Base-by-base conservation (phyloP, 2,113 vertebrate genomes). In the Forbesichthys papilliferus region DNA sequence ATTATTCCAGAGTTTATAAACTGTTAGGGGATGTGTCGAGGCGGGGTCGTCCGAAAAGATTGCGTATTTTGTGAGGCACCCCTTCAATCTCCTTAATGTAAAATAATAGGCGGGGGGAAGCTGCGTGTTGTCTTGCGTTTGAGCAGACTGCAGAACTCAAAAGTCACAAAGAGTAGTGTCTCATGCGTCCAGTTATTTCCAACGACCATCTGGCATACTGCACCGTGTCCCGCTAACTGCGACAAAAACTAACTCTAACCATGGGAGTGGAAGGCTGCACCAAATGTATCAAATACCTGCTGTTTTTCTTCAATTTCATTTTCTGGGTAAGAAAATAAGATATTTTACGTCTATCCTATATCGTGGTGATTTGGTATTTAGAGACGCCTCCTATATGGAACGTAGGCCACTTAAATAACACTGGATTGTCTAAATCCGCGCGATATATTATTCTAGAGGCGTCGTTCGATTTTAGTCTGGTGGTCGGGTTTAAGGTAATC, bases 241-340 rank as follows among this genome's bases (percentile, higher is more conserved):
- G 3, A 33, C 14, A 58, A 74, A 14, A 58, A 61, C 27, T 11
- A 71, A 65, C 7, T 48, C 27, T 75, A 81, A 79, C 80, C 81
- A 98, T 98, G 96, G 96, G 95, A 85, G 95, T 97, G 66, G 95
- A 98, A 89, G 96, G 96, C 75, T 97, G 96, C 86, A 96, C 95
- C 80, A 98, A 96, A 93, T 97, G 94, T 71, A 98, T 98, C 90
- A 98, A 98, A 85, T 98, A 98, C 73, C 73, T 97, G 85, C 96
- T 98, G 1, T 98, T 98, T 87, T 93, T 95, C 90, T 95, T 96
- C 82, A 98, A 98, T 89, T 98, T 98, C 90, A 92, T 98, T 85
- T 98, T 98, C 90, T 98, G 96, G 96, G 96, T 98, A 77, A 96
- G 94, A 79, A 33, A 4, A 1, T 78, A n/a, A 57, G 69, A 46